Base-by-base conservation (phyloP, 2,113 vertebrate species). In the Etia nguti region DNA sequence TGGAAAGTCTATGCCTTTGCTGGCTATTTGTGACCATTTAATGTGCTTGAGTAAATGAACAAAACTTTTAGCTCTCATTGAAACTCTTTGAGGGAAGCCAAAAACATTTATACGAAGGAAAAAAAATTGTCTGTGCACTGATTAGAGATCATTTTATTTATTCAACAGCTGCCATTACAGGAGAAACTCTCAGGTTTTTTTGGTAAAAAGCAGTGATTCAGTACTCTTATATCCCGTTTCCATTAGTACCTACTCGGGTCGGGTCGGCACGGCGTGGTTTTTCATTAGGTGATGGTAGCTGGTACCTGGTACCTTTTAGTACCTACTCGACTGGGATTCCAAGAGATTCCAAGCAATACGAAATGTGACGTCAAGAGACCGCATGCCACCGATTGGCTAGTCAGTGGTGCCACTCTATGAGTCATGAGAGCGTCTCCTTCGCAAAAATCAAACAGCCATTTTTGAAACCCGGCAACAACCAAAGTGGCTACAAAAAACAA, bases 231-330 rank as follows among this genome's bases (percentile, higher is more conserved):
- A 65, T 38, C 4, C 1, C 34, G 8, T 65, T 65, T 38, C 60
- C 18, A 65, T 36, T 36, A 65, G 31, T 12, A 65, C 31, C 18
- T n/a, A 65, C 60, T 65, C 20, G 0, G 1, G 6, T 65, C 18
- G 0, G 0, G 6, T 65, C 6, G 1, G 36, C 18, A 34, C 0
- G 4, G 36, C 2, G 1, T 1, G 6, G 10, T 36, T n/a, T 62
- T 62, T 62, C 59, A 62, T n/a, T 36, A 62, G 31, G 6, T 36
- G 18, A 62, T 62, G 57, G 0, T 34, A 34, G 34, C 34, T 2
- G 6, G 2, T 12, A 1, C 59, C 18, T n/a, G 29, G 16, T 34
- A 10, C 57, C 29, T 36, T 62, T 36, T n/a, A 62, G 59, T 1
- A 62, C 31, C 16, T 5, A 57, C 56, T 60, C 0, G 36, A 62